These are phyloP conservation scores for Rallus limicola DNA, from an alignment of 2,113 vertebrate genomes.

Conservation along the genomic window DNA sequence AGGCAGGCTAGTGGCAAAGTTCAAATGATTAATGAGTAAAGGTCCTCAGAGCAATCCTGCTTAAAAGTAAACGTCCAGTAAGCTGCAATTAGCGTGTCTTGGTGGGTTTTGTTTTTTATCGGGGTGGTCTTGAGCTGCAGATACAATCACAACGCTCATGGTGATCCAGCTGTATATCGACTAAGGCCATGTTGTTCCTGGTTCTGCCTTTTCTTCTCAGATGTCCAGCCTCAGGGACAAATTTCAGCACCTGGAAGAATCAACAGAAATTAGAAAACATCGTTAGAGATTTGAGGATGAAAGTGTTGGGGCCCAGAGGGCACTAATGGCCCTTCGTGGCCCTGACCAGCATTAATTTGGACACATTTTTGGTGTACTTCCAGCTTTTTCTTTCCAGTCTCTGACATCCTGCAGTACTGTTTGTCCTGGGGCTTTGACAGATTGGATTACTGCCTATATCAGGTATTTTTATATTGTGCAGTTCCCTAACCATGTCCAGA, in stretches of 20 bases:
- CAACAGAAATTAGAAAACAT: constrained; percentile 7
- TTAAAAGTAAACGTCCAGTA: constrained; percentile 5
- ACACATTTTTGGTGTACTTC: neutral
- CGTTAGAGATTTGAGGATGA: neutral
- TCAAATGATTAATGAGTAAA: constrained; percentile 37
- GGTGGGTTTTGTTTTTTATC: constrained; percentile 73
- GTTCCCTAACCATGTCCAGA: neutral
- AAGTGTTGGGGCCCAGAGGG: neutral
- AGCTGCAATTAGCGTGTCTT: constrained; percentile 1
- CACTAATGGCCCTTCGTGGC: neutral
- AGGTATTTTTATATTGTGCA: neutral
- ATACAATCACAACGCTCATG: constrained; percentile 92
- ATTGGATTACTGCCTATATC: neutral
- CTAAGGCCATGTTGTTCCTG: constrained; percentile 83
- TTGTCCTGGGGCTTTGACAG: constrained; percentile 1
- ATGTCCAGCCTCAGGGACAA: constrained; percentile 80
- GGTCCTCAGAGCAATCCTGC: constrained; percentile 45
- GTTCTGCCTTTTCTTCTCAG: constrained; percentile 74
- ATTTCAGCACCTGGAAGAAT: constrained; percentile 88
- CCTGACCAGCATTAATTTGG: neutral
- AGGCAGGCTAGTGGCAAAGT: constrained; percentile 65
- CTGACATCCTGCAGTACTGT: neutral
- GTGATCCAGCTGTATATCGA: constrained; percentile 92
- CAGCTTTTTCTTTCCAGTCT: neutral
- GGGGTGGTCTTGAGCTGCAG: constrained; percentile 90